Base-by-base conservation (phyloP, 1,140 invertebrate genomes). In the Saxidomus purpurata region DNA sequence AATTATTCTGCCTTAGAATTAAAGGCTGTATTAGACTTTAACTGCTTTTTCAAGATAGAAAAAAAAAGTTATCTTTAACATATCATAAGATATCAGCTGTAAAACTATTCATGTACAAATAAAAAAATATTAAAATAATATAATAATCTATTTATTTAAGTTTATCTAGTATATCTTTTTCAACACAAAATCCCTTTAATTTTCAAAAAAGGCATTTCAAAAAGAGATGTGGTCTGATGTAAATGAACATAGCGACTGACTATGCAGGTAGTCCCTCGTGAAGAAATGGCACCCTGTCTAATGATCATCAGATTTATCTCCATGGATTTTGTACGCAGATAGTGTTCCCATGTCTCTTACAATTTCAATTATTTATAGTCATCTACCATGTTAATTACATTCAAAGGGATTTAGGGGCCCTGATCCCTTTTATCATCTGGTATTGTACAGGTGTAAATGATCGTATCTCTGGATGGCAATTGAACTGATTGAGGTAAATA, bases 381-480 rank as follows among this genome's bases (percentile, higher is more conserved):
- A 85, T 74, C 52, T 19, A 63, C 80, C 59, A 47, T 82, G 80
- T 59, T 43, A 43, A 52, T 76, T 47, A 61, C 8, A 38, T 77
- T 71, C 63, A 69, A 67, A 38, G 52, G 86, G 77, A 61, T 34
- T 67, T 67, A 88, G 61, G 55, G 40, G 59, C 34, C n/a, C 38
- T 43, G 86, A 80, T 36, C 71, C 55, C 28, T 52, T 40, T 38
- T 52, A 55, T 59, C 83, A 85, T 28, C 11, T 15, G 82, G 19
- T 36, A 49, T 34, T 71, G 4, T 49, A 85, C 86, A 88, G 86
- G 86, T 88, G 86, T 80, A 80, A 88, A 71, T 31, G 77, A 81
- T 88, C 36, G 80, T 81, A 88, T 88, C 86, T 34, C 25, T 31
- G 3, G 8, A 59, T 6, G 40, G 84, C 71, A 69, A 87, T 87